Evolutionary conservation across 2,888 invertebrate genomes (phyloP).

Genomic region (Trissoscelio sp.): DNA sequence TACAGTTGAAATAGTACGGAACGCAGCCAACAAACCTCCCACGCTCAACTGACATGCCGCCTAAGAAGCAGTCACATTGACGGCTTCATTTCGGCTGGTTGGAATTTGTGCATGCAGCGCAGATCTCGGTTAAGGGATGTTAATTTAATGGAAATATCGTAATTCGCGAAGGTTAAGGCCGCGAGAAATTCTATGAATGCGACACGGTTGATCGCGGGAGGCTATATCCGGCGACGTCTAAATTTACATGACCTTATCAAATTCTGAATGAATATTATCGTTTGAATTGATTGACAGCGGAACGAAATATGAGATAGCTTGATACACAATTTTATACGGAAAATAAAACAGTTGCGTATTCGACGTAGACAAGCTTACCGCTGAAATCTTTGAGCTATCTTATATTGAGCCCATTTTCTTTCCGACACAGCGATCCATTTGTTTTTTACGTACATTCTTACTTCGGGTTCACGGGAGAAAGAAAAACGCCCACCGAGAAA

Average conservation of each 20-base stretch:
- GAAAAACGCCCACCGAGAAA: constrained; percentile 57
- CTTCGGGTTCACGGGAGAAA: constrained; percentile 18
- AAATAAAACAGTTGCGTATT: constrained; percentile 35
- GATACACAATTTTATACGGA: constrained; percentile 24
- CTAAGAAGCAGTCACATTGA: constrained; percentile 22
- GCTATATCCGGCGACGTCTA: neutral
- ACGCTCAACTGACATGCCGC: neutral
- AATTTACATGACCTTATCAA: constrained; percentile 10
- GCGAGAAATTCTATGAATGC: constrained; percentile 10
- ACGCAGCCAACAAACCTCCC: neutral
- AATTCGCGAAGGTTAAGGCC: constrained; percentile 32
- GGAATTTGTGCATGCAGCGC: constrained; percentile 1
- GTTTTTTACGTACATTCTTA: constrained; percentile 52
- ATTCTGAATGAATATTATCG: neutral
- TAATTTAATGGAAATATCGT: constrained; percentile 4
- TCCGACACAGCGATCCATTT: constrained; percentile 52
- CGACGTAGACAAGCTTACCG: constrained; percentile 23
- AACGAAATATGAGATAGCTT: constrained; percentile 17
- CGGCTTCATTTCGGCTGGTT: constrained; percentile 11
- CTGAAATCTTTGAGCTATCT: constrained; percentile 56
- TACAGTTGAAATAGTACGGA: constrained; percentile 33
- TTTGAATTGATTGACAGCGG: neutral
- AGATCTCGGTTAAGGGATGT: constrained; percentile 8
- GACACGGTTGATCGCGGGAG: constrained; percentile 3
- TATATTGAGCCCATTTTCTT: constrained; percentile 49